Evolutionary conservation across 2,113 vertebrate genomes (phyloP).

Genomic region (Amblyopsis rosae): DNA sequence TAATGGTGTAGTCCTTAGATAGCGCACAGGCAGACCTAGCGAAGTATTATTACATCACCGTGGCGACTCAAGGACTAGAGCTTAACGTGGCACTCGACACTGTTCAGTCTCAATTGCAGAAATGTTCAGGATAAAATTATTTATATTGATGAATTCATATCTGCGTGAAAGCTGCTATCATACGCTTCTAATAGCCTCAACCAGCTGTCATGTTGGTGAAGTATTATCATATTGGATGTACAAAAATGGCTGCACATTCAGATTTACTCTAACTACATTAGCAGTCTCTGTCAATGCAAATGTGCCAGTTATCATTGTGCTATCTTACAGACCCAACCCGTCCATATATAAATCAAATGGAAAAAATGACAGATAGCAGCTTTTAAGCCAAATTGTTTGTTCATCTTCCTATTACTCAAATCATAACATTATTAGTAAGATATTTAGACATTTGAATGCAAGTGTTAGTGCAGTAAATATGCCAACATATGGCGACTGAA

Average conservation of each 20-base stretch:
- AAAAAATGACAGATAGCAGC: constrained; percentile 11
- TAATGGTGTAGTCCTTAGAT: not conserved
- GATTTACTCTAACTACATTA: too few species aligned
- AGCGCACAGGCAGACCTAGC: not conserved
- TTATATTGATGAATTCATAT: too few species aligned
- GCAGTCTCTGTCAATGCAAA: too few species aligned
- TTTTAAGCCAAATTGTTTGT: not conserved
- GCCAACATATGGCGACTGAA: constrained; percentile 35
- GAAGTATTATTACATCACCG: not conserved
- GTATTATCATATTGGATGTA: too few species aligned
- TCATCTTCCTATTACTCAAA: not conserved
- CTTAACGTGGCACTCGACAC: constrained; percentile 9
- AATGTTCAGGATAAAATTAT: not conserved
- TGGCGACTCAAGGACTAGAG: not conserved
- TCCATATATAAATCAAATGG: constrained; percentile 9
- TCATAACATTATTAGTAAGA: constrained; percentile 7
- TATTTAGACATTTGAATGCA: constrained; percentile 46
- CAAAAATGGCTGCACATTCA: too few species aligned
- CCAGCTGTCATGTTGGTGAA: too few species aligned
- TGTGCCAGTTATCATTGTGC: too few species aligned
- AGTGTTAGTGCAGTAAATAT: constrained; percentile 70
- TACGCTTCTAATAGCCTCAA: too few species aligned
- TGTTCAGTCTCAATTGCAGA: constrained; percentile 21
- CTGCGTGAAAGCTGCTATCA: too few species aligned
- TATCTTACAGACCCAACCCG: not conserved